Base-by-base conservation (phyloP, 1,140 invertebrate species). In the Orchestia grillus region DNA sequence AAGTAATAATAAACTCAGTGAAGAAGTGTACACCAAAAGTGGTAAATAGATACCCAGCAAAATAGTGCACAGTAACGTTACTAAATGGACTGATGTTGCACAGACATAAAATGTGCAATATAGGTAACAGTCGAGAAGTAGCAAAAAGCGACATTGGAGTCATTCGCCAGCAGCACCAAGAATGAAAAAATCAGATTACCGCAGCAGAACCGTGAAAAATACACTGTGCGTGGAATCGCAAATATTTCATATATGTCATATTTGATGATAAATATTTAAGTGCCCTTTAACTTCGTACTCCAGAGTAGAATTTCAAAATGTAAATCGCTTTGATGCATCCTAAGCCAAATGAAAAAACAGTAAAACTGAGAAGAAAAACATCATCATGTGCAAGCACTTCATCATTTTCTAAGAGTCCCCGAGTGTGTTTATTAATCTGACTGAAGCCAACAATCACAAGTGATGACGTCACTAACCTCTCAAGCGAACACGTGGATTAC, bases 401-500 rank as follows among this genome's bases (percentile, higher is more conserved):
- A 19, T 77, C 62, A 77, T 77, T 77, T 77, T 23, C 11, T 53
- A 77, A 36, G 62, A 36, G 36, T 77, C 28, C 15, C 47, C 47
- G 19, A 53, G 19, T 19, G 6, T 8, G 19, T 19, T 77, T 36
- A 77, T 23, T 77, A 77, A 36, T 77, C 36, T 77, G 3, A 15
- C 11, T 3, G 11, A 77, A 36, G 62, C 28, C 62, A 77, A 19
- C 62, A 23, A 77, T 77, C 62, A 3, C 62, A 77, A 91, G 11
- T 91, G 88, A 94, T 47, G 92, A 94, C 92, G 92, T 94, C 43
- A 45, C 44, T 94, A 44, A 44, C 3, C 92, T 45, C 36, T 94
- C 43, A n/a, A 94, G 44, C 92, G 92, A 94, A 94, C 92, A 94
- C 92, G 92, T 94, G 92, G 6, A 94, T 94, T 94, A 44, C 8